phyloP scores from a whole-genome alignment of 1,140 invertebrate species.

The Spodoptera frugiperda region DNA sequence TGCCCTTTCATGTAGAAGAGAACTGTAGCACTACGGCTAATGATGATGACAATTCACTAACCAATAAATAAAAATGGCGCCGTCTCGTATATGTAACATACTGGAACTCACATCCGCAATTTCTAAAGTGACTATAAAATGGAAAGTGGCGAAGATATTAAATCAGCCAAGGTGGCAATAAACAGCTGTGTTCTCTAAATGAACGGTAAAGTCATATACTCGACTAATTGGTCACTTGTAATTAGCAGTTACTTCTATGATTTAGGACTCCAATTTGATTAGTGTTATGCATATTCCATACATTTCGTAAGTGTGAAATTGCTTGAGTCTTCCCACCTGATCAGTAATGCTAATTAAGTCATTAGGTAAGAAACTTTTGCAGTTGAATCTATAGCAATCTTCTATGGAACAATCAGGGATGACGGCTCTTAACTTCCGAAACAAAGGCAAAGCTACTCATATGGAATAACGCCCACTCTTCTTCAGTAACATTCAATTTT shows the following conservation, averaged over 20 bases:
- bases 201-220: conserved; percentile 4
- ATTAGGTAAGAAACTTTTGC: neutral
- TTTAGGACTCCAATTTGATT: neutral
- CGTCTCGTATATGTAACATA: too few species aligned
- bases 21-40: too few species aligned
- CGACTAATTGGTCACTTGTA: conserved; percentile 14
- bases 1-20: too few species aligned
- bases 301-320: neutral
- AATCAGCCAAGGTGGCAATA: neutral
- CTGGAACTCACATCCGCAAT: neutral
- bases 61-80: too few species aligned
- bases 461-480: too few species aligned
- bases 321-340: neutral
- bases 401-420: too few species aligned
- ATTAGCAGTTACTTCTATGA: conserved; percentile 19
- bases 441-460: too few species aligned
- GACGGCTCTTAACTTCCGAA: too few species aligned
- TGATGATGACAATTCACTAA: too few species aligned
- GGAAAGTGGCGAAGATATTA: conserved; percentile 1
- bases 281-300: conserved; percentile 6
- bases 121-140: neutral
- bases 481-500: too few species aligned
- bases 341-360: neutral
- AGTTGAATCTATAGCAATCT: too few species aligned
- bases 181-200: neutral